A percentile compares a stretch with the other conserved stretches of the same genome.
Conservation (phyloP, 2,113 vertebrate species). For the Miniopterus natalensis region DNA sequence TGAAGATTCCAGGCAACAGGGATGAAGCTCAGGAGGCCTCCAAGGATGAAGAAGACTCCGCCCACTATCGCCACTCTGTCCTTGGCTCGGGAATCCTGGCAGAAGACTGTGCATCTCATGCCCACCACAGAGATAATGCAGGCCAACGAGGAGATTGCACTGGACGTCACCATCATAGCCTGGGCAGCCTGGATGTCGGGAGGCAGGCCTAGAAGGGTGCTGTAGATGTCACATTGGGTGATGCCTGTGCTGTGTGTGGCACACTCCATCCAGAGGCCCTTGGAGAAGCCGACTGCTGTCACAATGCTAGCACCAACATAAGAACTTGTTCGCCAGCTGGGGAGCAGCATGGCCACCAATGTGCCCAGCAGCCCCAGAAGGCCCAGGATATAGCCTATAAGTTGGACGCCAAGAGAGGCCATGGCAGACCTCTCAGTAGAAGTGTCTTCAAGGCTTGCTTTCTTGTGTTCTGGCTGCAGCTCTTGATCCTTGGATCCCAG, state of each 20-base stretch:
- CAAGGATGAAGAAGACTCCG: slow-evolving; percentile 89
- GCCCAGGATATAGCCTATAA: slow-evolving; percentile 94
- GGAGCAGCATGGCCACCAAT: slow-evolving; percentile 92
- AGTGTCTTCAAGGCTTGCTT: not conserved
- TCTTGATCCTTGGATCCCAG: slow-evolving; percentile 39
- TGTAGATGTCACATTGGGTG: slow-evolving; percentile 98
- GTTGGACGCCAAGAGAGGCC: slow-evolving; percentile 93
- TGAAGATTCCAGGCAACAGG: slow-evolving; percentile 96
- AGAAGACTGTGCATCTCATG: slow-evolving; percentile 97
- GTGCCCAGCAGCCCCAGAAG: slow-evolving; percentile 94
- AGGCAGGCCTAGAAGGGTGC: slow-evolving; percentile 94
- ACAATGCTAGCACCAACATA: slow-evolving; percentile 97
- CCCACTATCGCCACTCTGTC: slow-evolving; percentile 91
- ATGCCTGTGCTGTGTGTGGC: slow-evolving; percentile 96
- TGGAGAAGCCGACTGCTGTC: slow-evolving; percentile 93
- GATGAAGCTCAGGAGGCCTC: slow-evolving; percentile 94
- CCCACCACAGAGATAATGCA: slow-evolving; percentile 89
- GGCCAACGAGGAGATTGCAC: slow-evolving; percentile 91
- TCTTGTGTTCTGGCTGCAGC: slow-evolving; percentile 10
- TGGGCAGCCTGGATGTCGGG: slow-evolving; percentile 94
- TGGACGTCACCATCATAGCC: slow-evolving; percentile 96
- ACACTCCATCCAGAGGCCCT: slow-evolving; percentile 99
- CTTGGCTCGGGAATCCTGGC: slow-evolving; percentile 89
- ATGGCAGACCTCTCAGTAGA: slow-evolving; percentile 84
- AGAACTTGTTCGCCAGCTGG: slow-evolving; percentile 94